Conservation (phyloP, 30 jellyfish, hydroid and myxozoan genomes). For the Cassiopea xamachana region DNA sequence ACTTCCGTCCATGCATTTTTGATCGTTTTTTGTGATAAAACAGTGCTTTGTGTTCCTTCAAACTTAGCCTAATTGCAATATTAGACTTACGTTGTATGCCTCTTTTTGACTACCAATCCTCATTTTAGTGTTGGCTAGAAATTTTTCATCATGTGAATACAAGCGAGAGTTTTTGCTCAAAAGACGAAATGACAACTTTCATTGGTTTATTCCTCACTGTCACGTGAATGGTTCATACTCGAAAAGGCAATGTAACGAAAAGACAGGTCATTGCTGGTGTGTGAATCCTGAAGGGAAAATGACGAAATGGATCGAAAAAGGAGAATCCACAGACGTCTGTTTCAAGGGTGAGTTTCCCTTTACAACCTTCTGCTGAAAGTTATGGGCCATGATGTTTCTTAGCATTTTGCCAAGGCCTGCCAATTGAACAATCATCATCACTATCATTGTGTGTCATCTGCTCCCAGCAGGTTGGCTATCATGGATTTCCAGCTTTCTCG, state of each 20-base stretch:
- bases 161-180: conserved; percentile 28
- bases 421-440: too few relatives aligned
- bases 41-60: too few relatives aligned
- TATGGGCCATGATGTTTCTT: too few relatives aligned
- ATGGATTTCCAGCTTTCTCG: too few relatives aligned
- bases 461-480: too few relatives aligned
- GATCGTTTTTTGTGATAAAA: too few relatives aligned
- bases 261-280: conserved; percentile 67
- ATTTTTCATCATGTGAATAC: conserved; percentile 54
- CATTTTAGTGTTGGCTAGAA: conserved; percentile 47
- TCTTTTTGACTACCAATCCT: neutral
- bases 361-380: too few relatives aligned
- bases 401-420: too few relatives aligned
- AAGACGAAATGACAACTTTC: conserved; percentile 26
- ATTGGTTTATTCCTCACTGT: conserved; percentile 65
- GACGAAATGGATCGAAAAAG: conserved; percentile 60
- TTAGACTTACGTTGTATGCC: too few relatives aligned
- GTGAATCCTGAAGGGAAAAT: conserved; percentile 61
- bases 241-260: conserved; percentile 53
- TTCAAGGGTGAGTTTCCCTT: conserved; percentile 10
- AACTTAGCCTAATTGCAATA: too few relatives aligned
- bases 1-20: too few relatives aligned
- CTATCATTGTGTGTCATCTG: too few relatives aligned
- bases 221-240: conserved; percentile 67
- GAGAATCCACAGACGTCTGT: conserved; percentile 39